Conservation (phyloP, 1,140 invertebrate genomes). For the Drosophila orosa region DNA sequence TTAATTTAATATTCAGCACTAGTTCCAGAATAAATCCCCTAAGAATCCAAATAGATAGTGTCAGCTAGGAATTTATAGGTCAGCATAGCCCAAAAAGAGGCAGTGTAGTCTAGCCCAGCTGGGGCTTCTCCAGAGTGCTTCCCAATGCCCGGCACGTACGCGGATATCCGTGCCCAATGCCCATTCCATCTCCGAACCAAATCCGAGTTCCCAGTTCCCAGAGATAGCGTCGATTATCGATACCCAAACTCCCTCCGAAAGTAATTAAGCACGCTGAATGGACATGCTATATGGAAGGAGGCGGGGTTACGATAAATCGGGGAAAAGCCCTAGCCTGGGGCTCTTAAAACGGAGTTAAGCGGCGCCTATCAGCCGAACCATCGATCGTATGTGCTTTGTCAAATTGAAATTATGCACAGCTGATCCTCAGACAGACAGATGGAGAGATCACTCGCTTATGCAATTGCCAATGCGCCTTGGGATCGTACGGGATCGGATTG, state of each 20-base stretch:
- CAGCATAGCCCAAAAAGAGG: conserved; percentile 45
- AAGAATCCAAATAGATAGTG: conserved; percentile 6
- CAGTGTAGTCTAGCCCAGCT: conserved; percentile 27
- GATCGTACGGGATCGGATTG: conserved; percentile 27
- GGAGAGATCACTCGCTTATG: conserved; percentile 64
- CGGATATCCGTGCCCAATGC: conserved; percentile 80
- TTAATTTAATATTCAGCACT: not conserved
- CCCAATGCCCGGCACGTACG: conserved; percentile 68
- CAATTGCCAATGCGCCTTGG: conserved; percentile 52
- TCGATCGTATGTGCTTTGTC: conserved; percentile 78
- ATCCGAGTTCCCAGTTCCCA: conserved; percentile 50
- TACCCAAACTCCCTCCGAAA: conserved; percentile 41
- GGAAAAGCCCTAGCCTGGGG: conserved; percentile 55
- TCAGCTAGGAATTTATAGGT: conserved; percentile 56
- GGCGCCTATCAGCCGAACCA: conserved; percentile 71
- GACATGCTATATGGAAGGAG: conserved; percentile 16
- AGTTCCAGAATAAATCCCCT: not conserved
- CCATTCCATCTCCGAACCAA: conserved; percentile 48
- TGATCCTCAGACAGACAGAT: conserved; percentile 65
- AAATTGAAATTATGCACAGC: conserved; percentile 81
- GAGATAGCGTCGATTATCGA: conserved; percentile 49
- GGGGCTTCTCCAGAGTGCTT: conserved; percentile 20
- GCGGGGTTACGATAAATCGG: conserved; percentile 10
- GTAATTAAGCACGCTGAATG: conserved; percentile 64
- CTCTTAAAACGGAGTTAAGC: conserved; percentile 48